Evolutionary conservation across 2,113 vertebrate species (phyloP).

Genomic region (Chlorodrepanis virens): DNA sequence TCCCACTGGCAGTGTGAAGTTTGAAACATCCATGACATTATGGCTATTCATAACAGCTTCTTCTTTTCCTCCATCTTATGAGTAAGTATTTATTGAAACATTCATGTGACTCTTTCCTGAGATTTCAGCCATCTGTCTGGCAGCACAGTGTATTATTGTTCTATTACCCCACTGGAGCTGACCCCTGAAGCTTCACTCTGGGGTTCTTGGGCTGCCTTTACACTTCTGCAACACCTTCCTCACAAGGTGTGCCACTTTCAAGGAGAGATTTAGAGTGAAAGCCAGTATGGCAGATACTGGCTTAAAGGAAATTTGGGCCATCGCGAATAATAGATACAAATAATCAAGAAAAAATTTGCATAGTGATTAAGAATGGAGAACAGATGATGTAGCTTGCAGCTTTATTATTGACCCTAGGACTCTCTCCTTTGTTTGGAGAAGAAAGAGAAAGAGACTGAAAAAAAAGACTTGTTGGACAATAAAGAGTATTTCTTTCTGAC

Average conservation of each 20-base stretch:
- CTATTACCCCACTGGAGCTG: background rate
- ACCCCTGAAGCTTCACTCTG: background rate
- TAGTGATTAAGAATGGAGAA: background rate
- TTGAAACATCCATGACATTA: background rate
- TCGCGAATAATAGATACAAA: background rate
- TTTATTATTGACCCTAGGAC: background rate
- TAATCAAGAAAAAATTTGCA: background rate
- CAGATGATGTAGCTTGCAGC: background rate
- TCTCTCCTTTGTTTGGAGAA: background rate
- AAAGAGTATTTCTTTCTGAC: background rate
- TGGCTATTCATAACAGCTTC: background rate
- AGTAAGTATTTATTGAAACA: background rate
- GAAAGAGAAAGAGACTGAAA: background rate
- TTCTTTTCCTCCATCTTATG: background rate
- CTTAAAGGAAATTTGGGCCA: background rate
- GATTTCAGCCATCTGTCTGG: background rate
- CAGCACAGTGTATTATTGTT: background rate
- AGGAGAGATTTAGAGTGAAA: background rate
- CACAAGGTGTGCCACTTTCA: background rate
- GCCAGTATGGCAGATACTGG: background rate
- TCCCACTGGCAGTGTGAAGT: background rate
- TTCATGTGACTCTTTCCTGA: background rate
- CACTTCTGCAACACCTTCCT: background rate
- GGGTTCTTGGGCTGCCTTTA: background rate
- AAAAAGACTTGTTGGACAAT: background rate